Percentiles rank a stretch among this genome's conserved stretches.
phyloP scores from a whole-genome alignment of 92 coral and sea anemone species.

The Scolanthus callimorphus region DNA sequence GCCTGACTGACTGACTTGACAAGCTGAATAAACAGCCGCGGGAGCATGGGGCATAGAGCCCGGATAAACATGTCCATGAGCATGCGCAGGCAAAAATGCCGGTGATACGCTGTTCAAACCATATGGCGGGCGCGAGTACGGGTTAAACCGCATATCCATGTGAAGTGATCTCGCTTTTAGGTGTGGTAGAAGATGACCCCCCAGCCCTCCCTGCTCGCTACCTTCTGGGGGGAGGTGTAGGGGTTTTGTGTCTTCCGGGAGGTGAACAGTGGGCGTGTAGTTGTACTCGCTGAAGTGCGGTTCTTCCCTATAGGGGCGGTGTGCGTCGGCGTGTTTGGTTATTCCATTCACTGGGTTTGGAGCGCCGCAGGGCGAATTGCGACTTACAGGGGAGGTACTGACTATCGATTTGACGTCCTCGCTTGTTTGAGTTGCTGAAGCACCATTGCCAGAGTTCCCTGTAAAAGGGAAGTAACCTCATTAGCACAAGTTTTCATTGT shows the following conservation, averaged over 20 bases:
- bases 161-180: conserved; percentile 67
- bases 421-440: neutral
- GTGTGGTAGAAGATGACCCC: conserved; percentile 47
- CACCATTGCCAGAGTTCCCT: neutral
- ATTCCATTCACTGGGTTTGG: too few species aligned
- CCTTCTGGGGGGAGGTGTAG: conserved; percentile 40
- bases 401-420: neutral
- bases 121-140: conserved; percentile 79
- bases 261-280: conserved; percentile 37
- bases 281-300: conserved; percentile 45
- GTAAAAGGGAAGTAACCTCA: too few species aligned
- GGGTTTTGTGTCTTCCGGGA: conserved; percentile 67
- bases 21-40: conserved; percentile 52
- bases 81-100: conserved; percentile 64
- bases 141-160: conserved; percentile 88
- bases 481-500: too few species aligned
- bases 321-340: conserved; percentile 13
- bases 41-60: conserved; percentile 57
- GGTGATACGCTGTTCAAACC: conserved; percentile 69
- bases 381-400: neutral
- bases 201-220: conserved; percentile 37
- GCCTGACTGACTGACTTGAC: conserved; percentile 61
- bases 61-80: conserved; percentile 76
- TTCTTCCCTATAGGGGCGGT: conserved; percentile 24
- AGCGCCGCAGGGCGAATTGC: neutral